Percentiles rank a stretch among this genome's conserved stretches.
Conservation (phyloP, 1,140 invertebrate species). For the Tetramorium parvispinum region DNA sequence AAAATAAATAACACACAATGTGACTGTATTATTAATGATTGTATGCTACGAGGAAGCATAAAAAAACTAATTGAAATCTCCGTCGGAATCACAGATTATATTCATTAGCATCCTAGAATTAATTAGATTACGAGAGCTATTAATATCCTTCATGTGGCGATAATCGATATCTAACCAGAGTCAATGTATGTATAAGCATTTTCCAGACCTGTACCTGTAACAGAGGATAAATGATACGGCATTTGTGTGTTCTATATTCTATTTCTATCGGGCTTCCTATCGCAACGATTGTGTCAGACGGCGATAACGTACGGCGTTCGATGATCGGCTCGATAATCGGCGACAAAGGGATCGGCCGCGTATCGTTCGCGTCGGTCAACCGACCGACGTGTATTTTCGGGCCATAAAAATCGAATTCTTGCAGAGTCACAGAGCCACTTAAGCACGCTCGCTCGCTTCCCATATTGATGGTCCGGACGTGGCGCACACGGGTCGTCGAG, state of each 20-base stretch:
- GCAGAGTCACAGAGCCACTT: constrained; percentile 82
- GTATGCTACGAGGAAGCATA: background rate
- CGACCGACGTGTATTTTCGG: constrained; percentile 53
- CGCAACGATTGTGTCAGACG: background rate
- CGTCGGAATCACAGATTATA: background rate
- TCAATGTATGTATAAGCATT: background rate
- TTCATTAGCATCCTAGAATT: background rate
- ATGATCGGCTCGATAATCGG: constrained; percentile 61
- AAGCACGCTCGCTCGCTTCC: constrained; percentile 30
- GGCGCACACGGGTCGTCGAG: background rate
- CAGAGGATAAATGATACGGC: background rate
- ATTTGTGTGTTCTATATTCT: background rate
- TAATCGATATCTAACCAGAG: constrained; percentile 8
- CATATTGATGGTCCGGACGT: background rate
- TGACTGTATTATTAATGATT: background rate
- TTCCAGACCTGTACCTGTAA: background rate
- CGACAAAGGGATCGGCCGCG: constrained; percentile 5
- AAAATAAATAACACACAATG: background rate
- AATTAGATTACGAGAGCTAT: constrained; percentile 17
- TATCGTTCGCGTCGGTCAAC: constrained; percentile 2
- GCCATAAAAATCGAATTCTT: constrained; percentile 79
- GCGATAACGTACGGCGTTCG: constrained; percentile 26
- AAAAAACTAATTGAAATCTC: background rate
- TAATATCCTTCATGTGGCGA: background rate
- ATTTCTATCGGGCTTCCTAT: background rate